Conservation (phyloP, 1,140 invertebrate species). For the Mactra quadrangularis region DNA sequence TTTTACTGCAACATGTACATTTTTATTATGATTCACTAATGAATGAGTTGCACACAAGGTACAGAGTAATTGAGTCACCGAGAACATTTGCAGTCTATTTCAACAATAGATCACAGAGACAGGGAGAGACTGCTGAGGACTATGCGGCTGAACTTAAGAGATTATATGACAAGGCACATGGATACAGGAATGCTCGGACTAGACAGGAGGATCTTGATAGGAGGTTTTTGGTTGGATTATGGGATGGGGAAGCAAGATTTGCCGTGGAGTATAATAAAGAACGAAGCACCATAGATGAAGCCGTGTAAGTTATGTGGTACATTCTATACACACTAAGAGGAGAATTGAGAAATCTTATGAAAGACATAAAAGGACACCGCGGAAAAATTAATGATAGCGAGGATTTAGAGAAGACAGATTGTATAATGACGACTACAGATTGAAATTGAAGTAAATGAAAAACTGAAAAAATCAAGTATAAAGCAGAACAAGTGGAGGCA, state of each 20-base stretch:
- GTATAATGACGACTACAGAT: no score
- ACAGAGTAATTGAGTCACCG: not conserved
- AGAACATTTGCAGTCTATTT: not conserved
- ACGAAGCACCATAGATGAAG: constrained; percentile 11
- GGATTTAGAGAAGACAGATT: not conserved
- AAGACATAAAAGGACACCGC: not conserved
- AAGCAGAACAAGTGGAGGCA: constrained; percentile 19
- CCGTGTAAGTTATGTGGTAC: constrained; percentile 17
- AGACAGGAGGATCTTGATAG: not conserved
- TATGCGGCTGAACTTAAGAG: constrained; percentile 10
- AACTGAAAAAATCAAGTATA: no score
- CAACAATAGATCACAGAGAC: not conserved
- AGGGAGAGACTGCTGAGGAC: not conserved
- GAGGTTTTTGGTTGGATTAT: constrained; percentile 2
- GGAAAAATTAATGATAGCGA: not conserved
- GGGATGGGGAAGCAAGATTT: constrained; percentile 26
- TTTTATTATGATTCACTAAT: not conserved
- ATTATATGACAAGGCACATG: not conserved
- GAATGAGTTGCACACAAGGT: not conserved
- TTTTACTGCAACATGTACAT: not conserved
- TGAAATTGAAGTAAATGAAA: no score
- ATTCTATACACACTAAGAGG: not conserved
- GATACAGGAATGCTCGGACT: not conserved
- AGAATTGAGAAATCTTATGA: not conserved
- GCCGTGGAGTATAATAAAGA: constrained; percentile 3